These are phyloP conservation scores for Strix uralensis DNA, from an alignment of 2,113 vertebrate species.

Conservation along the genomic window DNA sequence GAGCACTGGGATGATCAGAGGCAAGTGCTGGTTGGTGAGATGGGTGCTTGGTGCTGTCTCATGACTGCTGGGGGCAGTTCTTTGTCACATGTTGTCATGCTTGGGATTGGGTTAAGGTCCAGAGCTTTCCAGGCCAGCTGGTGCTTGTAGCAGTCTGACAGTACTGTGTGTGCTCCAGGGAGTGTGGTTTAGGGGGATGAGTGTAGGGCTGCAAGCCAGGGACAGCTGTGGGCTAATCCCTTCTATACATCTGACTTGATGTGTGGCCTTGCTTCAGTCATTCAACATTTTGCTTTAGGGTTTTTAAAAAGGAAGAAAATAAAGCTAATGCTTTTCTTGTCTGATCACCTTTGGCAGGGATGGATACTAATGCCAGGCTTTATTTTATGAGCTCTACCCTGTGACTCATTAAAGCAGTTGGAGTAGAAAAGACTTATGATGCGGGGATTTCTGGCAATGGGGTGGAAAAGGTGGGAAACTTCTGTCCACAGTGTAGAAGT, in stretches of 20 bases:
- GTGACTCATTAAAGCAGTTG: not conserved
- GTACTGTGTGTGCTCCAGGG: not conserved
- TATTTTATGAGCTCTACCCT: not conserved
- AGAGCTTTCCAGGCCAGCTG: not conserved
- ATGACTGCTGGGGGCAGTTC: not conserved
- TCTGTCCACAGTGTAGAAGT: not conserved
- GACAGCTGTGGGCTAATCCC: slow-evolving; percentile 5
- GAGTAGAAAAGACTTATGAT: not conserved
- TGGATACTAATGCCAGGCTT: not conserved
- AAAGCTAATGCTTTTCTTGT: not conserved
- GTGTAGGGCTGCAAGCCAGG: not conserved
- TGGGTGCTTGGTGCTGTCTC: not conserved
- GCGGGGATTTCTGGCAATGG: not conserved
- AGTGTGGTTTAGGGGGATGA: not conserved
- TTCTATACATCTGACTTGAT: not conserved
- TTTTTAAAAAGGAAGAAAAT: not conserved
- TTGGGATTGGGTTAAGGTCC: not conserved
- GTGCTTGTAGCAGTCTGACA: not conserved
- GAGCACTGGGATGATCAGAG: not conserved
- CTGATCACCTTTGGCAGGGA: not conserved
- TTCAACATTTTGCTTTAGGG: not conserved
- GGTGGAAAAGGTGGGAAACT: not conserved
- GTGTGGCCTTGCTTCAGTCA: not conserved
- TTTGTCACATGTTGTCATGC: not conserved
- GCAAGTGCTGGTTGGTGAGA: not conserved